Evolutionary conservation across 2,797 vertebrate species (phyloP).

Genomic region (Parambassis ranga): DNA sequence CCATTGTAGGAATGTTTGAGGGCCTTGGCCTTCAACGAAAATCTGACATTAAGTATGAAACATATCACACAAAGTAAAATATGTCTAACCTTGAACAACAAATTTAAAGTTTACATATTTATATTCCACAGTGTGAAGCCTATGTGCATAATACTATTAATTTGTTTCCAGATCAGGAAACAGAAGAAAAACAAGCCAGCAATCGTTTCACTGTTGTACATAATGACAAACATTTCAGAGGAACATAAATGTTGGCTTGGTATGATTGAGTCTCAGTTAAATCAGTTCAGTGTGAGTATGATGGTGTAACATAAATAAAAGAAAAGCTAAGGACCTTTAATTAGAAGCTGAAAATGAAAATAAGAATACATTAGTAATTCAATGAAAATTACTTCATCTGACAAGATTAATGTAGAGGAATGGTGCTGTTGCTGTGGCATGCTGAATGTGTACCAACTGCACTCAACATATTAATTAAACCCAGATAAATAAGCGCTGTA

Average conservation of each 20-base stretch:
- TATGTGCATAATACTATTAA: too few relatives aligned
- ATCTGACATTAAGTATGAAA: too few relatives aligned
- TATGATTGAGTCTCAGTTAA: neutral
- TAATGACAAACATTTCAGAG: too few relatives aligned
- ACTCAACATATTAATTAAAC: neutral
- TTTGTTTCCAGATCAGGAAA: too few relatives aligned
- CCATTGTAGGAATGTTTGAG: too few relatives aligned
- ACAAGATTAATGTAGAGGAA: neutral
- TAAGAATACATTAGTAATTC: neutral
- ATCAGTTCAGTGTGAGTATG: neutral
- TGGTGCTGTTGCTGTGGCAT: neutral
- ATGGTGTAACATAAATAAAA: neutral
- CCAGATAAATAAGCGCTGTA: neutral
- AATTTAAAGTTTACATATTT: too few relatives aligned
- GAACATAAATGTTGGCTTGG: neutral
- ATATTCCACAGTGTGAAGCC: too few relatives aligned
- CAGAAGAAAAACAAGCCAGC: too few relatives aligned
- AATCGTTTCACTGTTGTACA: too few relatives aligned
- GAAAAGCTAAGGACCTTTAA: neutral
- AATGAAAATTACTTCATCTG: neutral
- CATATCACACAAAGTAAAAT: too few relatives aligned
- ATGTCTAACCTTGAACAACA: too few relatives aligned
- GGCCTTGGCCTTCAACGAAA: too few relatives aligned
- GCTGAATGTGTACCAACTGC: neutral
- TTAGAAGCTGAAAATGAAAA: neutral